Conservation (phyloP, 2,888 invertebrate species). For the Molorchus minor region DNA sequence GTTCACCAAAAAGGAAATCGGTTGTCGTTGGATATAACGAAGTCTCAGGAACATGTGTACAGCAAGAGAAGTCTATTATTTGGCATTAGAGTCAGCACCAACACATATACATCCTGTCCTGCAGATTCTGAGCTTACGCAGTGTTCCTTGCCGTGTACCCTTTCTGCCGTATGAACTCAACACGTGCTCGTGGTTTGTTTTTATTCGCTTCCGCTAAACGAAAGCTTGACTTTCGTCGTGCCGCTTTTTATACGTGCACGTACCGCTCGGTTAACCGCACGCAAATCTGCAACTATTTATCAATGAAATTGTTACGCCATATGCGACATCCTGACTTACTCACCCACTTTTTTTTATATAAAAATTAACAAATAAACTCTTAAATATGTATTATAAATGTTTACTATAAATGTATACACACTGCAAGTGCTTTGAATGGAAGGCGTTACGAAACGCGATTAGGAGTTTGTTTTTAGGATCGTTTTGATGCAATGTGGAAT, state of each 20-base stretch:
- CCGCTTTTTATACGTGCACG: constrained; percentile 22
- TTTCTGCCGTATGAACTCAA: constrained; percentile 39
- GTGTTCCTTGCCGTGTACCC: constrained; percentile 31
- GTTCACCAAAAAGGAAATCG: too few relatives aligned
- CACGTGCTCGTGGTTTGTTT: constrained; percentile 57
- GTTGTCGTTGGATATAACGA: too few relatives aligned
- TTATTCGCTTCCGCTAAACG: constrained; percentile 51
- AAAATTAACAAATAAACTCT: constrained; percentile 20
- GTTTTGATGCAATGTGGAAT: too few relatives aligned
- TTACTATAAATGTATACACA: background rate
- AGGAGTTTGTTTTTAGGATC: too few relatives aligned
- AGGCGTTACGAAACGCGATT: too few relatives aligned
- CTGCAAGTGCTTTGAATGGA: too few relatives aligned
- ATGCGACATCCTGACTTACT: constrained; percentile 34
- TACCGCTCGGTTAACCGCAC: constrained; percentile 32
- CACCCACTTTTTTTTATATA: constrained; percentile 18
- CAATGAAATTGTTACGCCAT: constrained; percentile 39
- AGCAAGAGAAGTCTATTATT: constrained; percentile 34
- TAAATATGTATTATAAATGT: constrained; percentile 2
- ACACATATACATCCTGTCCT: constrained; percentile 45
- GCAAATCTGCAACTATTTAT: constrained; percentile 36
- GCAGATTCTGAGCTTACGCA: constrained; percentile 31
- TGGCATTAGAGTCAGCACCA: constrained; percentile 28
- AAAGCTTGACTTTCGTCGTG: constrained; percentile 35
- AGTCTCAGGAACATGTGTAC: constrained; percentile 26